A percentile compares a stretch with the other conserved stretches of the same genome.
Evolutionary conservation across 2,888 invertebrate genomes (phyloP).

Genomic region (Calameuta filiformis): DNA sequence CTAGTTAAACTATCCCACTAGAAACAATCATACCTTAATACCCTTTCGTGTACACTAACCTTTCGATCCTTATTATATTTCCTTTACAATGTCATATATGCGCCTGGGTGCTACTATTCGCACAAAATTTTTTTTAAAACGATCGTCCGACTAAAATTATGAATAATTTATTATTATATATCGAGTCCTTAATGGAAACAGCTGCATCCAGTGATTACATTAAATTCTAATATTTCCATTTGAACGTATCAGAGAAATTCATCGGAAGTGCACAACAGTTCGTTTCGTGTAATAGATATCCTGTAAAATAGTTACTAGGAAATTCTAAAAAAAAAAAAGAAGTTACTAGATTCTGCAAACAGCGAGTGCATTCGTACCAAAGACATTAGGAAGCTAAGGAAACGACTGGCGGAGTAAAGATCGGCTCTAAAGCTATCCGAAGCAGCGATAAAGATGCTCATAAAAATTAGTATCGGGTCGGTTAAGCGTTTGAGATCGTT

Average conservation of each 20-base stretch:
- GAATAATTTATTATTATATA: neutral
- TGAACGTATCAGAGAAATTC: neutral
- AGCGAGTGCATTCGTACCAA: neutral
- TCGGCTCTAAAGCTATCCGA: conserved; percentile 24
- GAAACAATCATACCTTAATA: conserved; percentile 23
- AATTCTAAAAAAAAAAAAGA: neutral
- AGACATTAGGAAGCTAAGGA: neutral
- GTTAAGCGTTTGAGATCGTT: conserved; percentile 11
- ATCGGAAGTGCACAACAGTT: neutral
- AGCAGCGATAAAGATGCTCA: conserved; percentile 29
- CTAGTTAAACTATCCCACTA: conserved; percentile 31
- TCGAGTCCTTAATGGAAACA: neutral
- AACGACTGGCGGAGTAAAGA: conserved; percentile 1
- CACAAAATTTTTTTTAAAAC: neutral
- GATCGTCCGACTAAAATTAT: neutral
- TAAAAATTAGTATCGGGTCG: conserved; percentile 31
- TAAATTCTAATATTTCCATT: neutral
- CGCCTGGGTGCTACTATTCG: neutral
- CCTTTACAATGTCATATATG: conserved; percentile 6
- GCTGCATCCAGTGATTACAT: neutral
- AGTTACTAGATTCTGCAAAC: neutral
- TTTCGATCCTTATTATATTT: conserved; percentile 6
- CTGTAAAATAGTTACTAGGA: neutral
- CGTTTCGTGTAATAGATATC: neutral
- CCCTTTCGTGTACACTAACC: conserved; percentile 20